These are phyloP conservation scores for Antedon mediterranea DNA, from an alignment of 53 echinoderm and acorn worm species.

Conservation along the genomic window DNA sequence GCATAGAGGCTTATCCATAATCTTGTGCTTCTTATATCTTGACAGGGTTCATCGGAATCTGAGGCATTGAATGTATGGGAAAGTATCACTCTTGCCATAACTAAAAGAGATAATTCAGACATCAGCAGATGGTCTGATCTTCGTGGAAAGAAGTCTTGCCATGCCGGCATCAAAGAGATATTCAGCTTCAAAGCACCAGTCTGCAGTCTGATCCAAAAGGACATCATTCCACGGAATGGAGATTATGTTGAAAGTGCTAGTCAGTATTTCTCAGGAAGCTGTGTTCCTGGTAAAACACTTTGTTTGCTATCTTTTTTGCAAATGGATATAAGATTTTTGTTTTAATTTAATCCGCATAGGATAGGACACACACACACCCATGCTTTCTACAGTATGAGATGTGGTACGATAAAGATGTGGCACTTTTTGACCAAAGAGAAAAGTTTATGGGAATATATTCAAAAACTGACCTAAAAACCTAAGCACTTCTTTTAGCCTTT, in stretches of 20 bases:
- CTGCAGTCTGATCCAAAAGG: slow-evolving; percentile 51
- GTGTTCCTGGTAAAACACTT: slow-evolving; percentile 80
- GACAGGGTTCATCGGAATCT: neutral
- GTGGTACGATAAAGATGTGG: too few species aligned
- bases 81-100: slow-evolving; percentile 60
- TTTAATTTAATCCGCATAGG: too few species aligned
- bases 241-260: slow-evolving; percentile 61
- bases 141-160: slow-evolving; percentile 30
- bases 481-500: too few species aligned
- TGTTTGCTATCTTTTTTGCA: too few species aligned
- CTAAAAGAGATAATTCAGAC: neutral
- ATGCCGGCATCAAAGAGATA: slow-evolving; percentile 37
- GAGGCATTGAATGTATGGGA: slow-evolving; percentile 32
- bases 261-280: slow-evolving; percentile 70
- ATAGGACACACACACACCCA: too few species aligned
- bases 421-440: too few species aligned
- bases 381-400: too few species aligned
- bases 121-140: slow-evolving; percentile 31
- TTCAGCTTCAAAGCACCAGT: slow-evolving; percentile 52
- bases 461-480: too few species aligned
- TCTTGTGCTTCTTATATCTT: too few species aligned
- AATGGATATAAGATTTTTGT: too few species aligned
- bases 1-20: too few species aligned
- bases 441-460: too few species aligned
- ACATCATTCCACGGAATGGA: slow-evolving; percentile 51